phyloP scores from a whole-genome alignment of 2,888 invertebrate species.

The Acanthosepion lycidas region DNA sequence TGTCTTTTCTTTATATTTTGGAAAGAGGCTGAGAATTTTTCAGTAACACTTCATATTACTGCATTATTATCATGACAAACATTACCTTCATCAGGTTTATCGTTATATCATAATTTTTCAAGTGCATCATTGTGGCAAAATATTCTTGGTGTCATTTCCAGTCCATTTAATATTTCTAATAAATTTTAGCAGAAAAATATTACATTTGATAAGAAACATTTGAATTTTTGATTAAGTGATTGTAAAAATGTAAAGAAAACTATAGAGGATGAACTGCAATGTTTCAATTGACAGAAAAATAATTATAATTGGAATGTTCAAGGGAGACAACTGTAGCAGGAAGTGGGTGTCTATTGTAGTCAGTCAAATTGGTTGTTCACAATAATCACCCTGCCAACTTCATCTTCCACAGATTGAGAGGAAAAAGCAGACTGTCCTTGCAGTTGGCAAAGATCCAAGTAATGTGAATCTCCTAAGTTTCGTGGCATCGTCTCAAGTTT shows the following conservation, averaged over 20 bases:
- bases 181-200: too few relatives aligned
- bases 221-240: background rate
- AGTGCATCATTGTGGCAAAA: background rate
- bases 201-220: background rate
- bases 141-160: background rate
- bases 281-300: background rate
- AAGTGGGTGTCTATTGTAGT: background rate
- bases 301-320: background rate
- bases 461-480: background rate
- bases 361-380: conserved; percentile 12
- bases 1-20: too few relatives aligned
- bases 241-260: background rate
- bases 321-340: background rate
- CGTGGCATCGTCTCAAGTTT: background rate
- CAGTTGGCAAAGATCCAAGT: background rate
- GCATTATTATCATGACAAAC: background rate
- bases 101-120: background rate
- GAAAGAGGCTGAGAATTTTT: too few relatives aligned
- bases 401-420: conserved; percentile 7
- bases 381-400: conserved; percentile 33
- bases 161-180: background rate
- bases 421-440: background rate
- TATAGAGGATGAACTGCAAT: background rate
- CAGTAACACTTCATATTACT: background rate
- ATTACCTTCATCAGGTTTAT: background rate